phyloP scores from a whole-genome alignment of 2,888 invertebrate species.

The Pterobdella sp. region DNA sequence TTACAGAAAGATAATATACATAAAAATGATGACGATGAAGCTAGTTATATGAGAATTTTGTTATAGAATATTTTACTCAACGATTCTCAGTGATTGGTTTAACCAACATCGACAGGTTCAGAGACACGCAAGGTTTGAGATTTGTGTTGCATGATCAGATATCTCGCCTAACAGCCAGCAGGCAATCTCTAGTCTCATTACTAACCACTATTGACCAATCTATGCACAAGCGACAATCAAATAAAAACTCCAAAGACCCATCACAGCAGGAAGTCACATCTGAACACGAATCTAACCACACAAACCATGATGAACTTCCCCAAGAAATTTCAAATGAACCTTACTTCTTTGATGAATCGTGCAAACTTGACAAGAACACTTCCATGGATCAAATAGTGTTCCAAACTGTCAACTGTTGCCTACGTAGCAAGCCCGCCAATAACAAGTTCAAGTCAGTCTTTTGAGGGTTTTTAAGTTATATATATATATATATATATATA shows the following conservation, averaged over 20 bases:
- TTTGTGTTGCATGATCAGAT: slow-evolving; percentile 47
- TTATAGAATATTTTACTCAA: not conserved
- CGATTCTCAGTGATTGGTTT: not conserved
- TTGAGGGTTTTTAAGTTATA: not conserved
- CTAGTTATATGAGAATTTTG: not conserved
- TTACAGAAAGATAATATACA: not conserved
- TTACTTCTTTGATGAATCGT: no score
- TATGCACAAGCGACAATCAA: not conserved
- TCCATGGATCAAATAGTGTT: slow-evolving; percentile 49
- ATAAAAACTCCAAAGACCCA: not conserved
- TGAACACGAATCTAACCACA: no score
- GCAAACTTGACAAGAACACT: no score
- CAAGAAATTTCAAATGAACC: no score
- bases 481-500: no score
- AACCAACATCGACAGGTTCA: slow-evolving; percentile 43
- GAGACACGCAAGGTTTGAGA: slow-evolving; percentile 46
- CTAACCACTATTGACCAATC: slow-evolving; percentile 14
- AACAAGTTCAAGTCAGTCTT: slow-evolving; percentile 1
- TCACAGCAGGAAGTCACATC: no score
- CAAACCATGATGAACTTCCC: no score
- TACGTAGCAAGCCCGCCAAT: slow-evolving; percentile 45
- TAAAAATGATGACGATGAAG: not conserved
- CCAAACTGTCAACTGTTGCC: slow-evolving; percentile 58
- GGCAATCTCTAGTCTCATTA: slow-evolving; percentile 44
- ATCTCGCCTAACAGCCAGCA: slow-evolving; percentile 46